Percentiles rank a stretch among this genome's conserved stretches.
Conservation (phyloP, 2,113 vertebrate species). For the Sula dactylatra region DNA sequence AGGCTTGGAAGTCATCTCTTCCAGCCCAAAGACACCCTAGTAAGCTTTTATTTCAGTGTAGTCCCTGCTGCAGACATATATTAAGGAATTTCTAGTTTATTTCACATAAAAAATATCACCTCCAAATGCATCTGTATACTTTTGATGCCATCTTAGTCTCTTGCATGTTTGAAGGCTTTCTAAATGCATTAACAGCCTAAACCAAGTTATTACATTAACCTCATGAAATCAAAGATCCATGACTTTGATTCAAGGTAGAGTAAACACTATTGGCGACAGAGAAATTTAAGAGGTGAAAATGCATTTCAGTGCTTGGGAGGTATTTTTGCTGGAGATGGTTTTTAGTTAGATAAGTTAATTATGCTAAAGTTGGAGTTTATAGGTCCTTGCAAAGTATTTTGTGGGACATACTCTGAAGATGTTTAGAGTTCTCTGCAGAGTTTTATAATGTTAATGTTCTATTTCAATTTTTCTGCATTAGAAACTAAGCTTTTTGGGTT, state of each 20-base stretch:
- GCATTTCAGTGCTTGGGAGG: neutral
- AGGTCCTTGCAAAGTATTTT: neutral
- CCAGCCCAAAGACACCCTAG: neutral
- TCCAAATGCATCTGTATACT: neutral
- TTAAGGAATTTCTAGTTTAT: neutral
- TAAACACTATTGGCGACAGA: neutral
- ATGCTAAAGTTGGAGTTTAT: neutral
- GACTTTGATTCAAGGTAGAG: neutral
- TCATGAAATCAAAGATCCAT: neutral
- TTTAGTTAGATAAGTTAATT: neutral
- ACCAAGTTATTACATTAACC: neutral
- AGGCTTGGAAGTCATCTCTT: neutral
- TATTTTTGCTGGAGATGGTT: neutral
- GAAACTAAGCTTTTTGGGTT: neutral
- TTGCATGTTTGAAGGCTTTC: neutral
- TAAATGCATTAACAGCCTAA: neutral
- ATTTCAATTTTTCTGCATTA: neutral
- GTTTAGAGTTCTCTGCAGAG: neutral
- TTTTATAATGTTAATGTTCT: neutral
- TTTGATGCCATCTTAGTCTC: neutral
- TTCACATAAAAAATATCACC: neutral
- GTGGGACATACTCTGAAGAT: neutral
- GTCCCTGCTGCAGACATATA: neutral
- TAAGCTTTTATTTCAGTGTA: neutral
- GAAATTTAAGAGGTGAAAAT: neutral